Evolutionary conservation across 2,113 vertebrate genomes (phyloP).

Genomic region (Hucho hucho): DNA sequence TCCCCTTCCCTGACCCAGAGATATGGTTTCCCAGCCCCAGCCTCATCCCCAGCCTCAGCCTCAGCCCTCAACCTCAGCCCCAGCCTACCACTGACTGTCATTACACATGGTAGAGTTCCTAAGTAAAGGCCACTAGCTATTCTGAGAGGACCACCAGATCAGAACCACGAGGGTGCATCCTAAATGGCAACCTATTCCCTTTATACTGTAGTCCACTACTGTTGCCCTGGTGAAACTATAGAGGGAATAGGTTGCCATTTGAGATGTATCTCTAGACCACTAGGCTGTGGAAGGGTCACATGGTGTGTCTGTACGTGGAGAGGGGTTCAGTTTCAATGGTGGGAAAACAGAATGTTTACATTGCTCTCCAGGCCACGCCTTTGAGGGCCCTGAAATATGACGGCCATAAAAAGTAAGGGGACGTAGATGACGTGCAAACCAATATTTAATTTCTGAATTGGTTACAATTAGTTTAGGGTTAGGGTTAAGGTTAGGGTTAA

Average conservation of each 20-base stretch:
- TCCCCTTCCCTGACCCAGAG: not conserved
- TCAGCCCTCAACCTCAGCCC: no score
- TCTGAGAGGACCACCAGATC: constrained; percentile 64
- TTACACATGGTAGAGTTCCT: constrained; percentile 50
- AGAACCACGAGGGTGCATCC: constrained; percentile 25
- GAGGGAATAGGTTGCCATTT: no score
- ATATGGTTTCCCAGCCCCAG: constrained; percentile 30
- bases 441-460: no score
- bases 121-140: constrained; percentile 72
- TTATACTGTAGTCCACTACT: no score
- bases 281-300: constrained; percentile 43
- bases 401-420: constrained; percentile 1
- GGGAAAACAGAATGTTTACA: constrained; percentile 49
- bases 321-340: constrained; percentile 68
- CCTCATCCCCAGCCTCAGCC: no score
- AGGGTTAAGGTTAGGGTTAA: no score
- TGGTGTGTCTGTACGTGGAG: constrained; percentile 41
- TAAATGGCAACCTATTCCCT: not conserved
- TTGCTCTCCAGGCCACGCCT: constrained; percentile 11
- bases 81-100: constrained; percentile 1
- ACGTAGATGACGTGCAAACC: no score
- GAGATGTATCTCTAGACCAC: not conserved
- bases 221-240: no score
- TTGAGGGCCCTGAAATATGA: not conserved
- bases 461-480: no score